Percentiles rank a stretch among this genome's conserved stretches.
phyloP scores from a whole-genome alignment of 2,888 invertebrate genomes.

The Amphipoea lucens region DNA sequence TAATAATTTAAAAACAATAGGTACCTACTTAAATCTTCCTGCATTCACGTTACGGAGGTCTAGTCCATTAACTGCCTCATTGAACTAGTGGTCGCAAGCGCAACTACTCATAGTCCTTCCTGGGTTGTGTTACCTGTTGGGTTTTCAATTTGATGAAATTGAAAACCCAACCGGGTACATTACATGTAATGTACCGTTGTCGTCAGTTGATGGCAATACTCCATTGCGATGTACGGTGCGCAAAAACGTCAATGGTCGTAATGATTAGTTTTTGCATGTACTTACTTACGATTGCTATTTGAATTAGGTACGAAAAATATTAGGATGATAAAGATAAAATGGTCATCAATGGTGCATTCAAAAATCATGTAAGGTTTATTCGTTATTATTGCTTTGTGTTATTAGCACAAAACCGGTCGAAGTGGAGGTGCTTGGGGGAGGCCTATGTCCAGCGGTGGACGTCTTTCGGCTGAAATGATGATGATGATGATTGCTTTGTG shows the following conservation, averaged over 20 bases:
- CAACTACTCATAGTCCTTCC: neutral
- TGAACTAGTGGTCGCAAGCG: neutral
- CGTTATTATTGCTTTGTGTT: neutral
- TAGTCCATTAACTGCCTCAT: too few relatives aligned
- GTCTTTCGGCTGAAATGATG: too few relatives aligned
- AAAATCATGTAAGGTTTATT: neutral
- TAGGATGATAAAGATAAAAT: slow-evolving; percentile 1
- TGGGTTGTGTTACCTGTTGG: neutral
- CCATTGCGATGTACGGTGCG: too few relatives aligned
- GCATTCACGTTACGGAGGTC: neutral
- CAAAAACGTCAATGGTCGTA: neutral
- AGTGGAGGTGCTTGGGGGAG: too few relatives aligned
- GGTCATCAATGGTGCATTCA: neutral
- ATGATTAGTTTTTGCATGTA: neutral
- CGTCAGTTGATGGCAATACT: neutral
- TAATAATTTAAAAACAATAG: neutral
- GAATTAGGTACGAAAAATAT: neutral
- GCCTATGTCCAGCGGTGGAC: too few relatives aligned
- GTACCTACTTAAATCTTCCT: neutral
- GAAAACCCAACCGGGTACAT: too few relatives aligned
- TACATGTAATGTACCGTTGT: too few relatives aligned
- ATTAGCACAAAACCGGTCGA: too few relatives aligned
- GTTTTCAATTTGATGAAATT: neutral
- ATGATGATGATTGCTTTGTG: neutral
- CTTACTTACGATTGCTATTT: neutral